These are phyloP conservation scores for Theodoxus fluviatilis DNA, from an alignment of 2,888 invertebrate genomes.

Conservation along the genomic window DNA sequence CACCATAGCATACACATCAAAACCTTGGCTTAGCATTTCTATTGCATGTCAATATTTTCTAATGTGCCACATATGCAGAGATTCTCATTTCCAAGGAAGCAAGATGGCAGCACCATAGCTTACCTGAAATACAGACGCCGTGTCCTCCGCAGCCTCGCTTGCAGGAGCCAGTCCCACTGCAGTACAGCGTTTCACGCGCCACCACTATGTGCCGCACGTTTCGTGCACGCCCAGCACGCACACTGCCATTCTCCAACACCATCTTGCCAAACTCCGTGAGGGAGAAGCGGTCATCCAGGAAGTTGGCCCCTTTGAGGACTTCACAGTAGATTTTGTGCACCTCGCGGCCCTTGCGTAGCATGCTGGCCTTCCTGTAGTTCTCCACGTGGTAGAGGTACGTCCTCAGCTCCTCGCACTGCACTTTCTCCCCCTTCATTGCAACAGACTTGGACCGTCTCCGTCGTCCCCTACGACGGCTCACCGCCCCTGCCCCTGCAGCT, in stretches of 20 bases:
- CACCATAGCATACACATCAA: too few relatives aligned
- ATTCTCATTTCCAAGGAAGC: slow-evolving; percentile 15
- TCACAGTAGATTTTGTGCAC: slow-evolving; percentile 57
- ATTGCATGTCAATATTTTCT: neutral
- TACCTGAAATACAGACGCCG: slow-evolving; percentile 52
- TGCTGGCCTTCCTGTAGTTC: slow-evolving; percentile 51
- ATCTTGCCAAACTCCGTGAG: slow-evolving; percentile 56
- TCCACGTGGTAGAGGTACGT: slow-evolving; percentile 49
- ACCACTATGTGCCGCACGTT: slow-evolving; percentile 58
- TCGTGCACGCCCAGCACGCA: slow-evolving; percentile 52
- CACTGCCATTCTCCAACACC: slow-evolving; percentile 53
- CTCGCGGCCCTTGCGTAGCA: slow-evolving; percentile 55
- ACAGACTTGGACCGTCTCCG: too few relatives aligned
- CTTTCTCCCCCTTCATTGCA: slow-evolving; percentile 46
- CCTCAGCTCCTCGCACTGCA: slow-evolving; percentile 50
- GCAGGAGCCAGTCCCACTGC: slow-evolving; percentile 54
- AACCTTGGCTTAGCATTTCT: neutral
- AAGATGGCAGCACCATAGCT: slow-evolving; percentile 15
- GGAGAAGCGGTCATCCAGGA: slow-evolving; percentile 54
- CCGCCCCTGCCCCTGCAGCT: too few relatives aligned
- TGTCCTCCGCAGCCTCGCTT: slow-evolving; percentile 54
- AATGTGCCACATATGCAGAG: neutral
- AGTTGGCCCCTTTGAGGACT: slow-evolving; percentile 51
- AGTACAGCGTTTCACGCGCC: slow-evolving; percentile 56
- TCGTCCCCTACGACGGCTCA: too few relatives aligned